Percentiles rank a stretch among this genome's conserved stretches.
Conservation (phyloP, 2,888 invertebrate species). For the Nomada fabriciana region DNA sequence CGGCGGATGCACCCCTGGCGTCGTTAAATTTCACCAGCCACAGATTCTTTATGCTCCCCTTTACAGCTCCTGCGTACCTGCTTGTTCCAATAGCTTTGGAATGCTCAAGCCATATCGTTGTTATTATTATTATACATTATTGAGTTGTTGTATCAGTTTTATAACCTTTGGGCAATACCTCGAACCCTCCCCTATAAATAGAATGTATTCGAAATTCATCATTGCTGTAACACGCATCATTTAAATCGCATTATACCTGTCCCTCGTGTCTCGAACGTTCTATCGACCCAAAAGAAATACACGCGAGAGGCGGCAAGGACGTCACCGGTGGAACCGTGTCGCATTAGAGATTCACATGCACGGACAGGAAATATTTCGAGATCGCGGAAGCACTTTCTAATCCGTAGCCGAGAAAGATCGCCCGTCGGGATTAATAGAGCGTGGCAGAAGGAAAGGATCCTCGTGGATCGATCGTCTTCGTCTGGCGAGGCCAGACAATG, state of each 20-base stretch:
- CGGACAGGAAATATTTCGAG: slow-evolving; percentile 69
- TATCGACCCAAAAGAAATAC: neutral
- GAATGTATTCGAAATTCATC: too few species aligned
- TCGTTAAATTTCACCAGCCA: too few species aligned
- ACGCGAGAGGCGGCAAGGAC: slow-evolving; percentile 18
- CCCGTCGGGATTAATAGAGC: slow-evolving; percentile 68
- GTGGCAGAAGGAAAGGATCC: slow-evolving; percentile 63
- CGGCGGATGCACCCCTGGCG: too few species aligned
- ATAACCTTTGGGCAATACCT: too few species aligned
- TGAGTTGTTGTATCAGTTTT: too few species aligned
- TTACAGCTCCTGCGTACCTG: too few species aligned
- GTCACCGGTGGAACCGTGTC: slow-evolving; percentile 9
- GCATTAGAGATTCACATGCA: slow-evolving; percentile 48
- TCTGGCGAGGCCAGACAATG: slow-evolving; percentile 52
- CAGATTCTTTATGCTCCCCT: too few species aligned
- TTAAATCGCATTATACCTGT: neutral
- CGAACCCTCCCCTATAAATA: too few species aligned
- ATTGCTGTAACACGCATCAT: too few species aligned
- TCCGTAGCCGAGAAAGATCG: slow-evolving; percentile 66
- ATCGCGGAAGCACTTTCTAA: slow-evolving; percentile 73
- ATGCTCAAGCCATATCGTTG: too few species aligned
- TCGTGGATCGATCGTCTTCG: slow-evolving; percentile 63
- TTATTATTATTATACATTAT: too few species aligned
- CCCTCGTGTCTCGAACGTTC: neutral
- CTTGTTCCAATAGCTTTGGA: too few species aligned